These are phyloP conservation scores for Phyllopteryx taeniolatus DNA, from an alignment of 2,113 vertebrate species.

Conservation along the genomic window DNA sequence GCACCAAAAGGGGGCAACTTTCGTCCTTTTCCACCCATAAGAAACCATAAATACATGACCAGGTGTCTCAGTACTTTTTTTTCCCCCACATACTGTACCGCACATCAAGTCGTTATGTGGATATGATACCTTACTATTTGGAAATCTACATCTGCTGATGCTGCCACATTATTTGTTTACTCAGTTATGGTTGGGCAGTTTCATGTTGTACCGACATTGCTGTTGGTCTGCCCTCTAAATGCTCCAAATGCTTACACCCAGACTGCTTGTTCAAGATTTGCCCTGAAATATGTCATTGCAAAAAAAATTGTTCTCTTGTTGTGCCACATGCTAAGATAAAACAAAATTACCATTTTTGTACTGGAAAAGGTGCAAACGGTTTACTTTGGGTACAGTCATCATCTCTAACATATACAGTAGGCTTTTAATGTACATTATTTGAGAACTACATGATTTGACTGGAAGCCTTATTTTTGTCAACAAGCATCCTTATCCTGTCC, in stretches of 20 bases:
- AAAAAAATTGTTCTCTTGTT: neutral
- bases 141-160: conserved; percentile 13
- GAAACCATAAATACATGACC: neutral
- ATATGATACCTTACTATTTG: neutral
- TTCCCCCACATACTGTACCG: neutral
- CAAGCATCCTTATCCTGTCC: neutral
- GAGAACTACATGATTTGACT: neutral
- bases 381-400: neutral
- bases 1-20: too few species aligned
- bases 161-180: conserved; percentile 24
- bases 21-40: neutral
- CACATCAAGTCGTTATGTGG: neutral
- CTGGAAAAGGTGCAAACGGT: neutral
- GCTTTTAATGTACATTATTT: neutral
- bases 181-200: conserved; percentile 27
- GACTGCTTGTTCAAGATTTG: too few species aligned
- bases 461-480: neutral
- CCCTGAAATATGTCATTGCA: too few species aligned
- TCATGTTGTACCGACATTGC: neutral
- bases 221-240: neutral
- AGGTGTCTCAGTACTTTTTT: neutral
- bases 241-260: neutral
- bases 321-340: neutral
- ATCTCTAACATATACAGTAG: neutral
- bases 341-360: neutral